A percentile compares a stretch with the other conserved stretches of the same genome.
Evolutionary conservation across 1,140 invertebrate genomes (phyloP).

Genomic region (Drosophila punjabiensis): DNA sequence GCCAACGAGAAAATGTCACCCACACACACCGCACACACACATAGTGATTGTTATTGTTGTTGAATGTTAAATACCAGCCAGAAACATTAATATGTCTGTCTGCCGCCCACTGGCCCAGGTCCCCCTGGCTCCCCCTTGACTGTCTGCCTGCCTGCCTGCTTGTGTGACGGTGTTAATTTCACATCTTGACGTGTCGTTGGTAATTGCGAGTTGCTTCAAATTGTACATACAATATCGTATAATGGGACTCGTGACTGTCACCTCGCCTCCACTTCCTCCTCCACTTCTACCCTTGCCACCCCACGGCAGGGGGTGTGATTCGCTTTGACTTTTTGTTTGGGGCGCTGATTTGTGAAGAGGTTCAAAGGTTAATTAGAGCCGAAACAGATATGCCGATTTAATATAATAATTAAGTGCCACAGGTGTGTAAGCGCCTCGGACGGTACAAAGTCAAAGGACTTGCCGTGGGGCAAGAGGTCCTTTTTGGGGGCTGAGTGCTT

Average conservation of each 20-base stretch:
- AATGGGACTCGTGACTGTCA: constrained; percentile 73
- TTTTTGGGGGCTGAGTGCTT: not conserved
- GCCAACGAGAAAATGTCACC: constrained; percentile 64
- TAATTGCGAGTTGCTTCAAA: constrained; percentile 81
- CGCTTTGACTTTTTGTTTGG: constrained; percentile 57
- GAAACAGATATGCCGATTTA: constrained; percentile 77
- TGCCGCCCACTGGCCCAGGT: constrained; percentile 24
- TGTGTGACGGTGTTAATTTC: constrained; percentile 84
- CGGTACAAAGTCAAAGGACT: constrained; percentile 29
- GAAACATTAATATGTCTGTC: constrained; percentile 81
- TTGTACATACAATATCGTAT: constrained; percentile 66
- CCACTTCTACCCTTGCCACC: no score
- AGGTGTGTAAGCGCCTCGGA: constrained; percentile 57
- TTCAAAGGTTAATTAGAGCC: constrained; percentile 80
- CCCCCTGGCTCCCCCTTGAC: constrained; percentile 12
- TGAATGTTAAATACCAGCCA: constrained; percentile 84
- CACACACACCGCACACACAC: constrained; percentile 59
- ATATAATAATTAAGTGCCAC: constrained; percentile 79
- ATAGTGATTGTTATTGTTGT: constrained; percentile 71
- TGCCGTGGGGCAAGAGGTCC: not conserved
- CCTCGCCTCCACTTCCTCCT: constrained; percentile 17
- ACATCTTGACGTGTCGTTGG: constrained; percentile 83
- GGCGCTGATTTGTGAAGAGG: constrained; percentile 79
- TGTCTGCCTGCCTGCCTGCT: constrained; percentile 48
- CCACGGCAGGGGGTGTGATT: not conserved